Evolutionary conservation across 2,113 vertebrate genomes (phyloP).

Genomic region (Oreochromis spilurus): DNA sequence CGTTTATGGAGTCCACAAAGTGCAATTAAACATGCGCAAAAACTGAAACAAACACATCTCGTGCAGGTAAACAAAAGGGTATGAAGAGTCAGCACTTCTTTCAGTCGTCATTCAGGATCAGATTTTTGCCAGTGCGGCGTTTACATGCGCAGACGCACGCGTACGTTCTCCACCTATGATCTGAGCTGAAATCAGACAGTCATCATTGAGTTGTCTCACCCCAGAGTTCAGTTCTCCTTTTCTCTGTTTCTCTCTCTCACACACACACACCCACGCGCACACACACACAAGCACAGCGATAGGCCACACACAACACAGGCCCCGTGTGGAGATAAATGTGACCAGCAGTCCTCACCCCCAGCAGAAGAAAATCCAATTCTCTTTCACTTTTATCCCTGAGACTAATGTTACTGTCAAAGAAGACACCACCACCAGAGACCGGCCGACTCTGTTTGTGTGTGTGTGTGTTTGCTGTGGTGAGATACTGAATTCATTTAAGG

Average conservation of each 20-base stretch:
- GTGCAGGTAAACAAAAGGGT: background rate
- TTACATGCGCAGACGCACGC: conserved; percentile 1
- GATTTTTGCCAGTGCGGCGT: conserved; percentile 26
- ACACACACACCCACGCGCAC: background rate
- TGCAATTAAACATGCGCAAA: background rate
- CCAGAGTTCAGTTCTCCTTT: background rate
- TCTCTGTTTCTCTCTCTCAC: background rate
- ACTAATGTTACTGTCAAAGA: conserved; percentile 77
- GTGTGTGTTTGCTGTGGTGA: conserved; percentile 61
- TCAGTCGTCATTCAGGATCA: background rate
- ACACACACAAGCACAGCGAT: background rate
- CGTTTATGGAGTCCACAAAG: background rate
- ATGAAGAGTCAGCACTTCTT: background rate
- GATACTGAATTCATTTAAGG: conserved; percentile 80
- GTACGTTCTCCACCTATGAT: background rate
- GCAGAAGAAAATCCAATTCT: conserved; percentile 74
- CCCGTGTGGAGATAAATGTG: conserved; percentile 66
- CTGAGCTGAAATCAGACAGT: conserved; percentile 44
- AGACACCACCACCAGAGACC: conserved; percentile 68
- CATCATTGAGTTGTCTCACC: background rate
- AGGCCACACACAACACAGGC: conserved; percentile 38
- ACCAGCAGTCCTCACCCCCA: conserved; percentile 68
- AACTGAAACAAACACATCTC: background rate
- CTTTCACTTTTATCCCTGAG: conserved; percentile 76
- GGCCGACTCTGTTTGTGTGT: conserved; percentile 40